Percentiles rank a stretch among this genome's conserved stretches.
Conservation (phyloP, 2,888 invertebrate genomes). For the Campopleginae sp. region DNA sequence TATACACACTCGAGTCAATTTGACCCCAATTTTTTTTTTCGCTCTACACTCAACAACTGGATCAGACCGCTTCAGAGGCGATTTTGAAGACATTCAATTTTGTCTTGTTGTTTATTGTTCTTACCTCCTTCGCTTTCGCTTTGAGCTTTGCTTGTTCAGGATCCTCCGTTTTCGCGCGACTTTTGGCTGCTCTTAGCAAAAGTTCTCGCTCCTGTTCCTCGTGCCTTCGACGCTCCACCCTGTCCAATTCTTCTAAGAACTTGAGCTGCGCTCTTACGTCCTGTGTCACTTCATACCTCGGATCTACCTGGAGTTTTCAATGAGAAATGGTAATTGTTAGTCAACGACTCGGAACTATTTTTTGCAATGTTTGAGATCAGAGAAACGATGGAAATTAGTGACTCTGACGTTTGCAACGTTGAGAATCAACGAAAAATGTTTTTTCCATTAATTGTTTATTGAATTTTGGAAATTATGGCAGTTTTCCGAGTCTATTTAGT, state of each 20-base stretch:
- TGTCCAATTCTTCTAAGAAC: slow-evolving; percentile 98
- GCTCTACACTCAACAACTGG: too few species aligned
- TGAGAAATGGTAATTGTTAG: not conserved
- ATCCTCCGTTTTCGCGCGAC: slow-evolving; percentile 98
- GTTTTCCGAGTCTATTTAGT: too few species aligned
- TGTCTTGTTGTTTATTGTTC: too few species aligned
- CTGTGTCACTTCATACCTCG: slow-evolving; percentile 94
- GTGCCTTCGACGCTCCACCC: slow-evolving; percentile 96
- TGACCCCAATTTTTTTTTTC: too few species aligned
- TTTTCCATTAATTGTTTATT: too few species aligned
- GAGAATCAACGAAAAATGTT: too few species aligned
- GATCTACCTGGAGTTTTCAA: slow-evolving; percentile 88
- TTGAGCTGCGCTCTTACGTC: slow-evolving; percentile 97
- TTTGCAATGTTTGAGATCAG: not conserved
- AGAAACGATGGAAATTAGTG: too few species aligned
- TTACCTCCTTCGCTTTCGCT: slow-evolving; percentile 94
- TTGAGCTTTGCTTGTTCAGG: slow-evolving; percentile 99
- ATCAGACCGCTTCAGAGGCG: too few species aligned
- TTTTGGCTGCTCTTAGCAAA: slow-evolving; percentile 96
- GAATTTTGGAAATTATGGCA: too few species aligned
- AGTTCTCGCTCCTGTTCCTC: slow-evolving; percentile 98
- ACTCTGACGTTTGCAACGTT: too few species aligned
- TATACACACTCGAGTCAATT: too few species aligned
- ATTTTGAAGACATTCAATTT: too few species aligned
- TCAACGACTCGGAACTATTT: not conserved